Evolutionary conservation across 2,797 vertebrate genomes (phyloP), one percentile per base, ranked within the genome.

Genomic region (Pantherophis vulpinus): DNA sequence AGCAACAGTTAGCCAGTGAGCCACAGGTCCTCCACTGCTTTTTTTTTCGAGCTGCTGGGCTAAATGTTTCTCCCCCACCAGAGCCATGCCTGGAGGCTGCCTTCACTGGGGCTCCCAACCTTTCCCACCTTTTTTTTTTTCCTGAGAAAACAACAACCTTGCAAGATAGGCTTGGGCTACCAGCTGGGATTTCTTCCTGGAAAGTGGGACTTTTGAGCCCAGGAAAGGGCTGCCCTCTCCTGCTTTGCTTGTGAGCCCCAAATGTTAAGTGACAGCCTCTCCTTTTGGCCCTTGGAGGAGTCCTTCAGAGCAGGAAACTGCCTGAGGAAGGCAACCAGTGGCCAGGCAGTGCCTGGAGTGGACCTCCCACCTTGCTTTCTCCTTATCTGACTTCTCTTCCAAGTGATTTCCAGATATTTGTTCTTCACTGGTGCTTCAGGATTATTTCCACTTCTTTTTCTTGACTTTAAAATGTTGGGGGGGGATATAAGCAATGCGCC

Each of bases 321-420:
- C 63, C 63, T 25, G 37, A 23, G 7, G 37, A 42, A 60, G 23
- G 37, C 37, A 23, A 37, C 13, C 59, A 60, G 8, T 60, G 59
- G 23, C 59, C 2, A 6, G 58, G 6, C 6, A 0, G 16, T 58
- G 20, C 20, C 20, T 20, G 2, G 2, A 25, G 23, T 25, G 7
- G 59, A 60, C 6, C 59, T 8, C 6, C 59, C 4, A 4, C n/a
- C 79, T 51, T 25, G 37, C 42, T 51, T 25, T 10, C 9, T 25
- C 42, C 4, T 20, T 1, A 0, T 51, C 83, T 86, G 83, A 42
- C 23, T 47, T 20, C 42, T 25, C 79, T 47, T 86, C 11, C 20
- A 20, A 3, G 9, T 8, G 18, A 9, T 23, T 13, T 4, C 25
- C 20, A 23, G 59, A 60, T 60, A 60, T 60, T 5, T 25, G 25